Percentiles rank a stretch among this genome's conserved stretches.
These are phyloP conservation scores for Odobenus rosmarus DNA, from an alignment of 2,113 vertebrate species.

Conservation along the genomic window DNA sequence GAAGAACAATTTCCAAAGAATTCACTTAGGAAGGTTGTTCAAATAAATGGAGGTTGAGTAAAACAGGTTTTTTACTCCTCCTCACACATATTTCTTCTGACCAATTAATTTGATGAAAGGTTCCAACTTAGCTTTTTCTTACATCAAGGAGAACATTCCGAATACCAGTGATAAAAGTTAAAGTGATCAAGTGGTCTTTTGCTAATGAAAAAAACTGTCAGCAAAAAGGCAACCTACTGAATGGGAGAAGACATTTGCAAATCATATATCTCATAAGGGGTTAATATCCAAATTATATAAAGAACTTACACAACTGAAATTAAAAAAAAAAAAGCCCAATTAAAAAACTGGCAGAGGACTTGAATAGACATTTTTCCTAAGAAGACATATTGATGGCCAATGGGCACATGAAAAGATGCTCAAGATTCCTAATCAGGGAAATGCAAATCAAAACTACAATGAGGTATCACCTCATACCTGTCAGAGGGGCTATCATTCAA, in stretches of 20 bases:
- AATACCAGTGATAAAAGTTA: background rate
- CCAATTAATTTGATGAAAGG: conserved; percentile 18
- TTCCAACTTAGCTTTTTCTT: conserved; percentile 46
- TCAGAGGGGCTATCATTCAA: background rate
- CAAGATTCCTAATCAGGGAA: background rate
- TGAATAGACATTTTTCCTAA: background rate
- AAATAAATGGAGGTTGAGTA: conserved; percentile 52
- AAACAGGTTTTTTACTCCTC: background rate
- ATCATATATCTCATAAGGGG: background rate
- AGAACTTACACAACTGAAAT: background rate
- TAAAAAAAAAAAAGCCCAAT: background rate
- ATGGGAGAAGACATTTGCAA: background rate
- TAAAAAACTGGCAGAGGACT: background rate
- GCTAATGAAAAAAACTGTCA: background rate
- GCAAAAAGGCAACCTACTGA: background rate
- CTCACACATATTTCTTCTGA: background rate
- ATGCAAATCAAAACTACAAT: background rate
- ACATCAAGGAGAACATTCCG: background rate
- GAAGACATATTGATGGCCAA: background rate
- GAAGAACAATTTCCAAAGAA: conserved; percentile 31
- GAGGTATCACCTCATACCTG: background rate
- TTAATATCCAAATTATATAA: background rate
- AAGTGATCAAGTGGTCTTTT: background rate
- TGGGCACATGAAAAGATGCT: background rate
- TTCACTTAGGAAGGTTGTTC: conserved; percentile 22